Evolutionary conservation across 2,113 vertebrate species (phyloP).

Genomic region (Cryptotis parvus): DNA sequence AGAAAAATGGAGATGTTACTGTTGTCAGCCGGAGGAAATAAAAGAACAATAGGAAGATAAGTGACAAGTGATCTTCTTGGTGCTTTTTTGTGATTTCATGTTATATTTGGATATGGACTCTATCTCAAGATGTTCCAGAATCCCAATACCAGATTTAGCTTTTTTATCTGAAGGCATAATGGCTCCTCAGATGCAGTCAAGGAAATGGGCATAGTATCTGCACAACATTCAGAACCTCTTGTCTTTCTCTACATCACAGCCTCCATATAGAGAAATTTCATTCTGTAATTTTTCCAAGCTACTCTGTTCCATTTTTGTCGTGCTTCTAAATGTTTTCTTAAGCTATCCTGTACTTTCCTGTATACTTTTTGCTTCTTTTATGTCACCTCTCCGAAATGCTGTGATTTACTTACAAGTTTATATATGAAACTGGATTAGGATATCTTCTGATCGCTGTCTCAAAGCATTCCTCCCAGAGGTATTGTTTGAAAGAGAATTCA

Average conservation of each 20-base stretch:
- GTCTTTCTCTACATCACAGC: not conserved
- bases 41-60: too few relatives aligned
- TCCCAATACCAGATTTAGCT: not conserved
- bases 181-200: not conserved
- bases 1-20: too few relatives aligned
- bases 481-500: not conserved
- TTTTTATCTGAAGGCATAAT: not conserved
- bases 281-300: not conserved
- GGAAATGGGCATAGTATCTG: too few relatives aligned
- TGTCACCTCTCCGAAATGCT: not conserved
- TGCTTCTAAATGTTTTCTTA: too few relatives aligned
- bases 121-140: not conserved
- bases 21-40: too few relatives aligned
- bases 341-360: not conserved
- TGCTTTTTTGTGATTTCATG: not conserved
- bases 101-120: not conserved
- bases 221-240: not conserved
- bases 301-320: not conserved
- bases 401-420: not conserved
- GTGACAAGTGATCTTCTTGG: too few relatives aligned
- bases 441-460: not conserved
- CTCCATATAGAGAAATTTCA: not conserved
- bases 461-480: not conserved
- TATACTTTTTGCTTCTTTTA: not conserved
- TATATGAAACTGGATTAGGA: not conserved